These are phyloP conservation scores for Alexandromys fortis DNA, from an alignment of 2,113 vertebrate genomes.

Conservation along the genomic window DNA sequence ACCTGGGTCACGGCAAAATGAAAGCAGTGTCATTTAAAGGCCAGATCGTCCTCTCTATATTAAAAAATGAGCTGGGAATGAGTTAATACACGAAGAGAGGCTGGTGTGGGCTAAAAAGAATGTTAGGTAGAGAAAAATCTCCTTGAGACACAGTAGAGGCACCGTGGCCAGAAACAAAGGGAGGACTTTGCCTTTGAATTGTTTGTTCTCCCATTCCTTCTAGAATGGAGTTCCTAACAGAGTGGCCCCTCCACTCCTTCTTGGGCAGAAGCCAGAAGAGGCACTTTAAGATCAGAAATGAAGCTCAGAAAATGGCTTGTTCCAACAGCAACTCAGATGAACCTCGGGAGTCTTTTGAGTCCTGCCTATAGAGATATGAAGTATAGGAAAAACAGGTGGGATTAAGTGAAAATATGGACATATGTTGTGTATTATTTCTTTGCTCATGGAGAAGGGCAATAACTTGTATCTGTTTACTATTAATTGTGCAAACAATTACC, in stretches of 20 bases:
- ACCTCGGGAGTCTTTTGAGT: not conserved
- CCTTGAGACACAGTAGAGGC: not conserved
- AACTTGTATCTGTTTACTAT: not conserved
- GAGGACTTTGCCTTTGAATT: not conserved
- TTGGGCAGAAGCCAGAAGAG: not conserved
- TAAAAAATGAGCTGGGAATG: slow-evolving; percentile 23
- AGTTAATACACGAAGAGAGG: slow-evolving; percentile 22
- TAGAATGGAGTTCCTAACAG: not conserved
- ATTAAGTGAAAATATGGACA: not conserved
- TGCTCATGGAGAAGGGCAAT: not conserved
- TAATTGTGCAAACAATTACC: not conserved
- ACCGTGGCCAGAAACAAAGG: not conserved
- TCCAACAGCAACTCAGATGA: not conserved
- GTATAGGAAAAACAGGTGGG: no score
- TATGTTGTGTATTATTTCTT: not conserved
- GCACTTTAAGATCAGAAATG: not conserved
- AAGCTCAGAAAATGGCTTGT: not conserved
- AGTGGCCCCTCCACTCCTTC: not conserved
- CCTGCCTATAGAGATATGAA: not conserved
- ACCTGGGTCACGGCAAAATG: not conserved
- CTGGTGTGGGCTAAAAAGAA: not conserved
- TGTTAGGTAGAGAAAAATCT: not conserved
- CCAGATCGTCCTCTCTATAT: not conserved
- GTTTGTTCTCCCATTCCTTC: not conserved
- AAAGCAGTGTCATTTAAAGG: slow-evolving; percentile 39